These are phyloP conservation scores for Brevimyrus niger DNA, from an alignment of 2,113 vertebrate species.

Conservation along the genomic window DNA sequence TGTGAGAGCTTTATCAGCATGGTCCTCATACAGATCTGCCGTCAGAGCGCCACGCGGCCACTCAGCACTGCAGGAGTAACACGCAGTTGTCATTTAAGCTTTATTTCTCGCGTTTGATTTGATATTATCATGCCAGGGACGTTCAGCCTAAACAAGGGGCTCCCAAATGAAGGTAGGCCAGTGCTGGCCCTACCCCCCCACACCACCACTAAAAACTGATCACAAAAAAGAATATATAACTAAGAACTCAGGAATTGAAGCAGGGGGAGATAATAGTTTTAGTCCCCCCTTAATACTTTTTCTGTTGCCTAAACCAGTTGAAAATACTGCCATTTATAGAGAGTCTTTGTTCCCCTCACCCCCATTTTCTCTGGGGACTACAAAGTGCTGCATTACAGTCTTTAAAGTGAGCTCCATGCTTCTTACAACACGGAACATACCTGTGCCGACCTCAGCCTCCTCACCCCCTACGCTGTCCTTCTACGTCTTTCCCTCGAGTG, in stretches of 20 bases:
- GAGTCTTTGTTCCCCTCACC: not conserved
- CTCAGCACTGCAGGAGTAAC: not conserved
- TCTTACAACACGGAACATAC: not conserved
- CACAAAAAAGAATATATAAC: not conserved
- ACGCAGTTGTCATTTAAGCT: not conserved
- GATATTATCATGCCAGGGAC: not conserved
- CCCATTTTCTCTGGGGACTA: not conserved
- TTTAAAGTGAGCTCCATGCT: not conserved
- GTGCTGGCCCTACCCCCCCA: not conserved
- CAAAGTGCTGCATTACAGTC: not conserved
- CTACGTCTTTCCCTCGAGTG: not conserved
- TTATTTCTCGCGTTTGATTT: not conserved
- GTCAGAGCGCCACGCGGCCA: not conserved
- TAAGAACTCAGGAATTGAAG: not conserved
- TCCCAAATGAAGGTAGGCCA: not conserved
- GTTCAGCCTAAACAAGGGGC: not conserved
- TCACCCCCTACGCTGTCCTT: not conserved
- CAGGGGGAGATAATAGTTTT: not conserved
- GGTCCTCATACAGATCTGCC: not conserved
- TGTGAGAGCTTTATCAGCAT: constrained; percentile 11
- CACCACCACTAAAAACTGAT: not conserved
- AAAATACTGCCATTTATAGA: not conserved
- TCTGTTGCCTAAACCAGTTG: not conserved
- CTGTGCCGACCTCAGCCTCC: not conserved
- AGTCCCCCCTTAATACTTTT: not conserved